Conservation (phyloP, 2,113 vertebrate genomes). For the Ancistrus triradiatus region DNA sequence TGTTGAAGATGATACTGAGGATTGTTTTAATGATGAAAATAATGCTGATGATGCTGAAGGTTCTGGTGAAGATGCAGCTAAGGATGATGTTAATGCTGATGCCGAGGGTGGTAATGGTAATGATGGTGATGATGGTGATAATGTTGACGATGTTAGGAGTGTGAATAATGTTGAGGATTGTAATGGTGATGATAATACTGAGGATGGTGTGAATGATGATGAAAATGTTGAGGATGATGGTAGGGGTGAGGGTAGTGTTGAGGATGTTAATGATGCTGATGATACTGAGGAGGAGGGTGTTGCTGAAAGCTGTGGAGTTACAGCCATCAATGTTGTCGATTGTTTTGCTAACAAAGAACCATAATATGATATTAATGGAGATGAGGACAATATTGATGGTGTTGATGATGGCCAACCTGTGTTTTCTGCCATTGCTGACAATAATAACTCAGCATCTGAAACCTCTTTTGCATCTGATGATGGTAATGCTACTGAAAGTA, state of each 20-base stretch:
- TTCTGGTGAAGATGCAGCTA: neutral
- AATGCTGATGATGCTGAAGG: neutral
- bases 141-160: too few relatives aligned
- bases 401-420: too few relatives aligned
- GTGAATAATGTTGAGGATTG: conserved; percentile 28
- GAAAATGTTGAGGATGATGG: conserved; percentile 21
- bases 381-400: neutral
- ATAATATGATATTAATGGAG: too few relatives aligned
- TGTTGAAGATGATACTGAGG: too few relatives aligned
- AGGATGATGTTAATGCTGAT: neutral
- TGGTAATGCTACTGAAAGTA: neutral
- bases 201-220: neutral
- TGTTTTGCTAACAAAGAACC: too few relatives aligned
- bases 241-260: neutral
- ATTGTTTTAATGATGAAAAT: neutral
- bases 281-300: too few relatives aligned
- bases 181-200: conserved; percentile 23
- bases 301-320: too few relatives aligned
- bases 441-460: too few relatives aligned
- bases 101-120: conserved; percentile 9
- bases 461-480: neutral
- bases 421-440: too few relatives aligned
- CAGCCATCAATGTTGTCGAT: too few relatives aligned
- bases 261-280: neutral
- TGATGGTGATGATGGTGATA: conserved; percentile 14